phyloP scores from a whole-genome alignment of 2,888 invertebrate species.

The Rhyacophila evoluta region DNA sequence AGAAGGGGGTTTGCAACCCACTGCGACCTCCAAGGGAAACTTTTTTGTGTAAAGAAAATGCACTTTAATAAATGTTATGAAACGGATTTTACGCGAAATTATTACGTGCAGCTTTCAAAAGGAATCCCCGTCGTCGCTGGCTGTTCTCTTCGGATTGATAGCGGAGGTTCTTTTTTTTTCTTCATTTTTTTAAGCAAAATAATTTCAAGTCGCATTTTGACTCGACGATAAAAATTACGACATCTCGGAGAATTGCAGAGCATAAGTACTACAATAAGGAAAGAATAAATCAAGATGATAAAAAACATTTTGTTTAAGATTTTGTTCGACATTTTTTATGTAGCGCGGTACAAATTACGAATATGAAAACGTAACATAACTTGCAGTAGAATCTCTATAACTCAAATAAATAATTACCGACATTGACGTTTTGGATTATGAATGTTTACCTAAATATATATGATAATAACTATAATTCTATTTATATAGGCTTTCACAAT shows the following conservation, averaged over 20 bases:
- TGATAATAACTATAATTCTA: too few species aligned
- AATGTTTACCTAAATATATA: too few species aligned
- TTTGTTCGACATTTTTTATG: too few species aligned
- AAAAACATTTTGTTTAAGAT: too few species aligned
- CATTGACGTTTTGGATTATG: too few species aligned
- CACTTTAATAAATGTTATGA: slow-evolving; percentile 30
- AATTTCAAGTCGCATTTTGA: not conserved
- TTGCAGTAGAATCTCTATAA: too few species aligned
- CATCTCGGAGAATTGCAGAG: not conserved
- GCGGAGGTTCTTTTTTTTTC: not conserved
- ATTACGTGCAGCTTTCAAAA: slow-evolving; percentile 23
- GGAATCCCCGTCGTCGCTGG: slow-evolving; percentile 5
- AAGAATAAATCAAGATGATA: too few species aligned
- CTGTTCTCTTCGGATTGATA: slow-evolving; percentile 16
- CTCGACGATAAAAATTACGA: not conserved
- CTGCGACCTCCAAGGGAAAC: not conserved
- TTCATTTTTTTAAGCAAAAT: too few species aligned
- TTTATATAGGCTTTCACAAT: too few species aligned
- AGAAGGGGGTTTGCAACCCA: not conserved
- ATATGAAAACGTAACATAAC: too few species aligned
- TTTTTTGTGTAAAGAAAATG: slow-evolving; percentile 2
- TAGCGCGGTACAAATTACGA: too few species aligned
- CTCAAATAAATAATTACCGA: too few species aligned
- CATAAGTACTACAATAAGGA: not conserved
- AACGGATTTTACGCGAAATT: slow-evolving; percentile 26